Percentiles rank a stretch among this genome's conserved stretches.
phyloP scores from a whole-genome alignment of 2,888 invertebrate species.

The Micropterix aruncella region DNA sequence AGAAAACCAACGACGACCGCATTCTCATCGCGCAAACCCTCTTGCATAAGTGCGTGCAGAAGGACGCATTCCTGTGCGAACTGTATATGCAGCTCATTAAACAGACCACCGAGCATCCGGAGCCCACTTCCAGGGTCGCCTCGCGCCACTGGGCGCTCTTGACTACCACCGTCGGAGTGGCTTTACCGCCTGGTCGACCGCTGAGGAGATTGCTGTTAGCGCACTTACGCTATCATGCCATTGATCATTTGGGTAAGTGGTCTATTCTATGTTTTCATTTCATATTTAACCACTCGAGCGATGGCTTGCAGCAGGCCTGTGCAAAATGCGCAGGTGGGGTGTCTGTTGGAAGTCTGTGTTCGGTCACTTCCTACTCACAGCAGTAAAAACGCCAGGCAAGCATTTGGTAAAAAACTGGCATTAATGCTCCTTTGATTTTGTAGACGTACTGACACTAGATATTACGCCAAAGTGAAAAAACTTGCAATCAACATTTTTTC shows the following conservation, averaged over 20 bases:
- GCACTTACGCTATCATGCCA: constrained; percentile 78
- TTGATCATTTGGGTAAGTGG: constrained; percentile 40
- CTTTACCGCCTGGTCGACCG: constrained; percentile 74
- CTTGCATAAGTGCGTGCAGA: constrained; percentile 83
- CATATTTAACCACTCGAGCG: no score
- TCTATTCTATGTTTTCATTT: not conserved
- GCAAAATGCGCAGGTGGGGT: no score
- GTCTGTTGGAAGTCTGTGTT: no score
- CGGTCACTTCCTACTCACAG: no score
- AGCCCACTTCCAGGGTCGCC: constrained; percentile 77
- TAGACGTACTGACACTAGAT: constrained; percentile 8
- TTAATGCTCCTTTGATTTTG: constrained; percentile 6
- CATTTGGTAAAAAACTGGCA: no score
- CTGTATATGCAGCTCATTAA: constrained; percentile 86
- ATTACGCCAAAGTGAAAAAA: constrained; percentile 8
- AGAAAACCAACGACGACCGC: constrained; percentile 70
- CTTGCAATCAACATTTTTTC: constrained; percentile 8
- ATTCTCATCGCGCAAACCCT: constrained; percentile 79
- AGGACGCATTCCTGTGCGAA: constrained; percentile 77
- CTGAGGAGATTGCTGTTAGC: constrained; percentile 77
- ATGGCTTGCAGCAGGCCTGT: no score
- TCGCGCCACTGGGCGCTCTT: constrained; percentile 87
- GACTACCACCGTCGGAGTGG: constrained; percentile 41
- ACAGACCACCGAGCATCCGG: constrained; percentile 84
- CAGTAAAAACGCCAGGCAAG: no score